A percentile compares a stretch with the other conserved stretches of the same genome.
phyloP scores from a whole-genome alignment of 2,888 invertebrate genomes.

The Lasioglossum morio region DNA sequence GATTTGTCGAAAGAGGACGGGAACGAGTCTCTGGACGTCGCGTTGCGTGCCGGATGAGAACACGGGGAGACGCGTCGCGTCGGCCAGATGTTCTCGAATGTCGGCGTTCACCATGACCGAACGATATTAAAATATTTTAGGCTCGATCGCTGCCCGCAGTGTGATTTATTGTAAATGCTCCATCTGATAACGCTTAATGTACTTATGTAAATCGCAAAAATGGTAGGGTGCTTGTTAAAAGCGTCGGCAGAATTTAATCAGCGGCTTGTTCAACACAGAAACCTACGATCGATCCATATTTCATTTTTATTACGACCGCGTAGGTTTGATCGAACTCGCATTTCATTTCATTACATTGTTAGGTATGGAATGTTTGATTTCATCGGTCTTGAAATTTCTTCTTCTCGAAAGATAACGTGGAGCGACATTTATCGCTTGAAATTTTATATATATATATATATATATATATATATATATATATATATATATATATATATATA shows the following conservation, averaged over 20 bases:
- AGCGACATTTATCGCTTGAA: neutral
- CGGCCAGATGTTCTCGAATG: conserved; percentile 11
- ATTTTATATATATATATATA: too few species aligned
- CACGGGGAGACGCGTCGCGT: neutral
- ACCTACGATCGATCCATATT: conserved; percentile 11
- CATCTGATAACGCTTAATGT: neutral
- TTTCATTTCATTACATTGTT: neutral
- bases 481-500: too few species aligned
- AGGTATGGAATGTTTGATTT: neutral
- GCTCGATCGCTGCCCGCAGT: neutral
- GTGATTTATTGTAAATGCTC: conserved; percentile 9
- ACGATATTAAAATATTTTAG: neutral
- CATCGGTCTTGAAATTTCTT: neutral
- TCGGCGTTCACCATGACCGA: neutral
- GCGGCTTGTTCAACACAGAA: neutral
- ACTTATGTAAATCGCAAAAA: conserved; percentile 3
- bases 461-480: too few species aligned
- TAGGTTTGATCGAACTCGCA: neutral
- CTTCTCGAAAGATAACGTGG: neutral
- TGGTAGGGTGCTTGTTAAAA: neutral
- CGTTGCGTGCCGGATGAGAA: neutral
- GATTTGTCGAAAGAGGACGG: conserved; percentile 59
- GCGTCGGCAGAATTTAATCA: conserved; percentile 3
- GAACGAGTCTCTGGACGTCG: conserved; percentile 2
- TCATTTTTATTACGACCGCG: neutral